These are phyloP conservation scores for Dichetophora obliterata DNA, from an alignment of 2,888 invertebrate species.

Conservation along the genomic window DNA sequence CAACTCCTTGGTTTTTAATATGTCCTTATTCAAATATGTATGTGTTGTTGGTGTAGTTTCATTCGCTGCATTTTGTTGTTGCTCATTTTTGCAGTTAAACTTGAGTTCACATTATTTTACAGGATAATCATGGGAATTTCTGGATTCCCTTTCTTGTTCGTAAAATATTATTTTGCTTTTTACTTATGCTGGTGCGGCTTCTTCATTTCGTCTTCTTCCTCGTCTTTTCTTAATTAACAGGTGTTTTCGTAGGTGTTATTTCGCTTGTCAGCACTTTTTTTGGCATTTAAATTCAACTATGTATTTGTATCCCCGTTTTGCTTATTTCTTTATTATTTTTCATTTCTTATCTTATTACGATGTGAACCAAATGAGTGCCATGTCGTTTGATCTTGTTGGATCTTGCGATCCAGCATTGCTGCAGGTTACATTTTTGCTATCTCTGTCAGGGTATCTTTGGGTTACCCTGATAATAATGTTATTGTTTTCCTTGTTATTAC, in stretches of 20 bases:
- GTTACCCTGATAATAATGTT: neutral
- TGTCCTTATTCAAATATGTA: neutral
- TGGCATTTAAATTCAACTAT: conserved; percentile 4
- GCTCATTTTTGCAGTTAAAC: conserved; percentile 28
- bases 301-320: conserved; percentile 8
- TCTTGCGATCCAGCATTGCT: conserved; percentile 8
- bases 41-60: neutral
- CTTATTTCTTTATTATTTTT: conserved; percentile 15
- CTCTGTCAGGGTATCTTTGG: neutral
- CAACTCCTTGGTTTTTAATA: neutral
- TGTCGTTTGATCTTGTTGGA: conserved; percentile 17
- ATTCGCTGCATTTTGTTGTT: neutral
- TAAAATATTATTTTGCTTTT: neutral
- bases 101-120: neutral
- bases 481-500: conserved; percentile 2
- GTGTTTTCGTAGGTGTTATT: conserved; percentile 29
- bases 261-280: conserved; percentile 31
- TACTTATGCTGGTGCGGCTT: neutral
- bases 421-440: conserved; percentile 10
- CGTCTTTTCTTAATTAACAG: conserved; percentile 29
- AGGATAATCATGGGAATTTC: conserved; percentile 29
- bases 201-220: neutral
- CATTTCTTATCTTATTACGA: neutral
- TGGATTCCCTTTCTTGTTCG: neutral
- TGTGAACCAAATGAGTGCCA: conserved; percentile 29